A percentile compares a stretch with the other conserved stretches of the same genome.
Evolutionary conservation across 1,140 invertebrate species (phyloP).

Genomic region (Drusus annulatus): DNA sequence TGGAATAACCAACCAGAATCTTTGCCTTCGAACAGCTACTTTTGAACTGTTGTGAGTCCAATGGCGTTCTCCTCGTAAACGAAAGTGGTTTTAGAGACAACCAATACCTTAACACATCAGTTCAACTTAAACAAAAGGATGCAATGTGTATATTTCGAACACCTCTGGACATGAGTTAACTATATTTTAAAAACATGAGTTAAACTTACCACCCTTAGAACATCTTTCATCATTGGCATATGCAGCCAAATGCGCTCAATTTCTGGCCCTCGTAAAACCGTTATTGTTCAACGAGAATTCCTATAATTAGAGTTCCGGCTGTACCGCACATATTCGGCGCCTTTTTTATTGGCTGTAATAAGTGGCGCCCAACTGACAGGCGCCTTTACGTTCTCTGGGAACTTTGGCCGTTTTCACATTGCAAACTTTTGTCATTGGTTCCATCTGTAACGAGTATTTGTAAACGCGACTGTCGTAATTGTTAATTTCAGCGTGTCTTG

Average conservation of each 20-base stretch:
- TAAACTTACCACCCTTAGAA: too few relatives aligned
- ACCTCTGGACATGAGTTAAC: too few relatives aligned
- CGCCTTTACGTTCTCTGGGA: slow-evolving; percentile 1
- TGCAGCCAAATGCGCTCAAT: slow-evolving; percentile 31
- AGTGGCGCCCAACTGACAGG: slow-evolving; percentile 31
- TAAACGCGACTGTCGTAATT: slow-evolving; percentile 39
- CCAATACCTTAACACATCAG: too few relatives aligned
- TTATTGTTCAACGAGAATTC: slow-evolving; percentile 43
- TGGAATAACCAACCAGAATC: too few relatives aligned
- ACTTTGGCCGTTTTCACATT: slow-evolving; percentile 52
- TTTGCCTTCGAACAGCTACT: too few relatives aligned
- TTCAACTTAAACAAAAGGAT: too few relatives aligned
- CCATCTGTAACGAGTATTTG: slow-evolving; percentile 21
- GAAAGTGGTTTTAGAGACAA: too few relatives aligned
- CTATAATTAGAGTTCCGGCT: slow-evolving; percentile 40
- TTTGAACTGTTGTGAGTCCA: too few relatives aligned
- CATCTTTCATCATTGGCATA: background rate
- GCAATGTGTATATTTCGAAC: too few relatives aligned
- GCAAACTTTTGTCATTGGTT: slow-evolving; percentile 45
- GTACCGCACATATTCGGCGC: slow-evolving; percentile 16
- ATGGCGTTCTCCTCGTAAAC: too few relatives aligned
- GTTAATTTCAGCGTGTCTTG: slow-evolving; percentile 40
- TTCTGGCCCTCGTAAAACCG: slow-evolving; percentile 37
- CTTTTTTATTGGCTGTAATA: slow-evolving; percentile 42
- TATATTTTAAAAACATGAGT: too few relatives aligned